Evolutionary conservation across 1,140 invertebrate species (phyloP).

Genomic region (Colletes gigas): DNA sequence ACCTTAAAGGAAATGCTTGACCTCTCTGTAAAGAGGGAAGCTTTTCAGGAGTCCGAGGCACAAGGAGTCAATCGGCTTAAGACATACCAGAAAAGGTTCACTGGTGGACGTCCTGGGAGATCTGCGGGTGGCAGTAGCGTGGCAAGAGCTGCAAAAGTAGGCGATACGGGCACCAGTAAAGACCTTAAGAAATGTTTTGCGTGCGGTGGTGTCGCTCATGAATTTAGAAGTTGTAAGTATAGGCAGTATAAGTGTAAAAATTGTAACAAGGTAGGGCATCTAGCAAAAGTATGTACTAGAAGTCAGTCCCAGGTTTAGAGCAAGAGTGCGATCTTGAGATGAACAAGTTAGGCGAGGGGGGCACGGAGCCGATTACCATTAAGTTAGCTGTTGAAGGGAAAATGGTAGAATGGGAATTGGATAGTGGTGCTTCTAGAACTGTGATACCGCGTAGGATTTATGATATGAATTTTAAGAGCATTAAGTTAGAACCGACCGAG

Average conservation of each 20-base stretch:
- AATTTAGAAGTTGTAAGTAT: background rate
- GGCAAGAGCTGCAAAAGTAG: too few species aligned
- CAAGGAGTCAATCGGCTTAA: background rate
- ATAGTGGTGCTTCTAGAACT: background rate
- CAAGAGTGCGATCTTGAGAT: background rate
- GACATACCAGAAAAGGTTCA: background rate
- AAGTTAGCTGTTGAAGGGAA: background rate
- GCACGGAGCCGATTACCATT: background rate
- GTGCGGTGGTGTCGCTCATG: background rate
- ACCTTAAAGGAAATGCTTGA: background rate
- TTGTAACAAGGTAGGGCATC: background rate
- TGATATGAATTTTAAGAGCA: background rate
- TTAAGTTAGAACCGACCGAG: background rate
- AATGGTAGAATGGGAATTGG: background rate
- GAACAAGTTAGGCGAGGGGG: too few species aligned
- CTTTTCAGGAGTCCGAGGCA: background rate
- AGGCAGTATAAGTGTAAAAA: background rate
- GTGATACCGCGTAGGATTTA: background rate
- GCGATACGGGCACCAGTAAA: background rate
- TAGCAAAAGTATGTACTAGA: background rate
- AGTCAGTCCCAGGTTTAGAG: background rate
- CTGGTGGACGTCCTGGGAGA: too few species aligned
- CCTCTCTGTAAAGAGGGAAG: background rate
- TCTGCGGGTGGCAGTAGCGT: background rate
- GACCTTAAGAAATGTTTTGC: background rate